Percentiles rank a stretch among this genome's conserved stretches.
These are phyloP conservation scores for Athalia circularis DNA, from an alignment of 2,888 invertebrate species.

Conservation along the genomic window DNA sequence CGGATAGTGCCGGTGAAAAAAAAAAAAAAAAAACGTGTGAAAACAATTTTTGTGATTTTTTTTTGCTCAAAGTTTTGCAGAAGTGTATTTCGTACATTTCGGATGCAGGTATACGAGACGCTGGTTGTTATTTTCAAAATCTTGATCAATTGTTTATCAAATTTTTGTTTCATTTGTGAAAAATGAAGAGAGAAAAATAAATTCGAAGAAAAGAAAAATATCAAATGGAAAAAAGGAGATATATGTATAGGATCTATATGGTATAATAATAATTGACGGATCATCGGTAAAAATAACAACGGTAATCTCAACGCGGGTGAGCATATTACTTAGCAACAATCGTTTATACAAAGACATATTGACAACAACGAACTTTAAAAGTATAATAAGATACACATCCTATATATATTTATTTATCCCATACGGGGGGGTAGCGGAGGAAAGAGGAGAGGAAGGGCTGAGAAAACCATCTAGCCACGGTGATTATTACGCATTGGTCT, in stretches of 20 bases:
- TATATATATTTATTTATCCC: neutral
- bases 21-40: neutral
- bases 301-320: constrained; percentile 52
- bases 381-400: constrained; percentile 7
- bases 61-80: no score
- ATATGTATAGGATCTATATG: neutral
- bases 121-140: no score
- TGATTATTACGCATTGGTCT: constrained; percentile 63
- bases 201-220: constrained; percentile 2
- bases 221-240: neutral
- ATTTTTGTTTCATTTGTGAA: no score
- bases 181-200: neutral
- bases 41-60: no score
- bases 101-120: no score
- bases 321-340: constrained; percentile 50
- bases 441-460: neutral
- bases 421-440: neutral
- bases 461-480: constrained; percentile 47
- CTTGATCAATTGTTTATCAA: no score
- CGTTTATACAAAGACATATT: constrained; percentile 56
- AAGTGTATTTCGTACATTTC: no score
- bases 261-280: constrained; percentile 48
- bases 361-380: constrained; percentile 25
- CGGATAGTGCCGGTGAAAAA: constrained; percentile 56
- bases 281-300: constrained; percentile 60